Evolutionary conservation across 2,797 vertebrate species (phyloP).

Genomic region (Micropoecilia bifurca): DNA sequence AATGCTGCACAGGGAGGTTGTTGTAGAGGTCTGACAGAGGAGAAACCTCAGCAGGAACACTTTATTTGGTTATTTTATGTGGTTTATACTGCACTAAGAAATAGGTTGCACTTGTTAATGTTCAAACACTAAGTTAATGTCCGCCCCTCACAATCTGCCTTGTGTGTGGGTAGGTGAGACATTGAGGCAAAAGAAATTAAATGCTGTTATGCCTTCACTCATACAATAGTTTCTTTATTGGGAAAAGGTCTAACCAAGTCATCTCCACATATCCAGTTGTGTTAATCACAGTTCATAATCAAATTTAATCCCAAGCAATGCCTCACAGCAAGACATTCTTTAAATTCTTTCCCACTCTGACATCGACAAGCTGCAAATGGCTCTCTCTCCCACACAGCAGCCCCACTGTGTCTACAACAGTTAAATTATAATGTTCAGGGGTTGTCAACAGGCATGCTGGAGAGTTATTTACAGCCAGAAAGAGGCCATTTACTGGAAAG

Average conservation of each 20-base stretch:
- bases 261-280: conserved; percentile 1
- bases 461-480: conserved; percentile 9
- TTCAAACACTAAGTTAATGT: conserved; percentile 17
- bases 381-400: conserved; percentile 14
- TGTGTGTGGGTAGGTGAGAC: background rate
- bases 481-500: background rate
- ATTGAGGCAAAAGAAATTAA: background rate
- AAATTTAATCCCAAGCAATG: conserved; percentile 9
- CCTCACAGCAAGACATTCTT: background rate
- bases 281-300: conserved; percentile 22
- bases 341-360: conserved; percentile 18
- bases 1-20: conserved; percentile 18
- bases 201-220: background rate
- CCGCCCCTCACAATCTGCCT: conserved; percentile 1
- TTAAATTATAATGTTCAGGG: conserved; percentile 17
- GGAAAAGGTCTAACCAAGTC: background rate
- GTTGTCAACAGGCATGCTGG: background rate
- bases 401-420: background rate
- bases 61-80: conserved; percentile 4
- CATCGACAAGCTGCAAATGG: conserved; percentile 1
- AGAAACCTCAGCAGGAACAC: conserved; percentile 10
- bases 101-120: conserved; percentile 16
- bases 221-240: background rate
- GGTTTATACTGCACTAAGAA: conserved; percentile 45
- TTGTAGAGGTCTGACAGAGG: conserved; percentile 39